Evolutionary conservation across 2,797 vertebrate genomes (phyloP), one percentile per base, ranked within the genome.

Genomic region (Ctenopoma kingsleyae): DNA sequence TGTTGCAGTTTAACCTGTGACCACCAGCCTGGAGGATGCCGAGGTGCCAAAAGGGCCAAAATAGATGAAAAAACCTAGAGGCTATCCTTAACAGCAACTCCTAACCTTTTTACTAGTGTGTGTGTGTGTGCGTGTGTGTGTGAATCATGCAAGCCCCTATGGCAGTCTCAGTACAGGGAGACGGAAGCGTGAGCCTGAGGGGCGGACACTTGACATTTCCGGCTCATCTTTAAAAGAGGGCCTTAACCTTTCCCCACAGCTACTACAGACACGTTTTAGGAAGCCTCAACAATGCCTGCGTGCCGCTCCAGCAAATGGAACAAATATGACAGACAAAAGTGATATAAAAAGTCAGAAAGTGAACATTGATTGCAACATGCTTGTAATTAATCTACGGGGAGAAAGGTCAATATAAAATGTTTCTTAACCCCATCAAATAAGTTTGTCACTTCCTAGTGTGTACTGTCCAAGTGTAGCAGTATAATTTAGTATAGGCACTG

Each of bases 171-270:
- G 85, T 71, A 67, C 80, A 76, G 80, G 70, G 76, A 87, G 85
- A 85, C 81, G 40, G 81, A 66, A 77, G 82, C 49, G 16, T 40
- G 60, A 85, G 87, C 92, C 88, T 67, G 82, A 88, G 89, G 93
- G 89, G 86, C 71, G 72, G 77, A 88, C 90, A 91, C 92, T 94
- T 93, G 91, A 94, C 92, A 92, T 93, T 93, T 93, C 83, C 74
- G 72, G 88, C 91, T 90, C 90, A 86, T 89, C 89, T 93, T 92
- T 91, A 86, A 93, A 91, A 91, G 88, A 91, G 89, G 89, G 85
- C 87, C 89, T 93, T 92, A 92, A 88, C 85, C 88, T 91, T 96
- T 91, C 81, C 85, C 78, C 55, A 58, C 86, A 86, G 83, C 90
- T 90, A 89, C 82, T 78, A 70, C 76, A 91, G 76, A 90, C 88